Evolutionary conservation across 2,888 invertebrate genomes (phyloP), one percentile per base, ranked within the genome.

Genomic region (Hemistola chrysoprasaria): DNA sequence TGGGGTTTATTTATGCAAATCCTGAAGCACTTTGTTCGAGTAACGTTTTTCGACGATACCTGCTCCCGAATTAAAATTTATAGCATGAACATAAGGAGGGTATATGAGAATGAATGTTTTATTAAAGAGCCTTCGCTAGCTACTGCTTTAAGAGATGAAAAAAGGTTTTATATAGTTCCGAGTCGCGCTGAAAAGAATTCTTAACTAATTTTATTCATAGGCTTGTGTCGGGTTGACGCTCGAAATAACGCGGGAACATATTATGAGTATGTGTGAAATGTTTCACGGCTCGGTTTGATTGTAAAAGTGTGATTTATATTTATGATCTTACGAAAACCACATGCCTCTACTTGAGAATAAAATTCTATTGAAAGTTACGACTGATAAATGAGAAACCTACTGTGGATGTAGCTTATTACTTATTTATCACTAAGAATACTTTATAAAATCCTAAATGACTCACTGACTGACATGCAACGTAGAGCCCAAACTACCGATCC

Each of bases 1-100:
- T 30, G 33, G 5, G 33, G 7, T 24, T 50, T 63, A 62, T 60
- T 56, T 65, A 65, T 65, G 62, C 43, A 62, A 62, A 65, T 65
- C 46, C 45, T 39, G 53, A 38, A 51, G 45, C 53, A 51, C 50
- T 50, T 56, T 37, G 38, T 34, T 28, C 51, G 47, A 38, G 55
- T 44, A 56, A 53, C 56, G 58, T 57, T 57, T 63, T 59, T 53
- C 45, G 40, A 35, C 46, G 47, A 51, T 53, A 51, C 56, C 53
- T 56, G 52, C 41, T 24, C 33, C 46, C 47, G 45, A 51, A 57
- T 63, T 60, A 62, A 63, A 59, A 63, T 63, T 52, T 64, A 65
- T 59, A 51, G 56, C 45, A 47, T 40, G 38, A 45, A 47, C 50
- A 53, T 51, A 58, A 58, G 50, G 40, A 57, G 56, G 65, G 53